These are phyloP conservation scores for Apistogramma diplotaenia DNA, from an alignment of 2,113 vertebrate species.

Conservation along the genomic window DNA sequence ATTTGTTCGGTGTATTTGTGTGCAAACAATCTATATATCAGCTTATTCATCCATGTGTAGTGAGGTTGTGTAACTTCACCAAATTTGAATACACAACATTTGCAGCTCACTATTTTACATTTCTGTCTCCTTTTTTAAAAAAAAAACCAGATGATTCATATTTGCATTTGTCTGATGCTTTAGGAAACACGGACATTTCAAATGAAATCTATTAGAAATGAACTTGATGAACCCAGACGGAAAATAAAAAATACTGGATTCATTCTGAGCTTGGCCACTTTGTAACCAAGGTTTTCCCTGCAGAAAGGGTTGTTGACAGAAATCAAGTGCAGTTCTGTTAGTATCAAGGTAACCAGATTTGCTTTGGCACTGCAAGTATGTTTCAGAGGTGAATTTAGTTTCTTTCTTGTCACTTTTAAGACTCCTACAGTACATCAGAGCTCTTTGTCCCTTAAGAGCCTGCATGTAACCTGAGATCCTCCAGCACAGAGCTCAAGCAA, in stretches of 20 bases:
- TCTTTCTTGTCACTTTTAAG: not conserved
- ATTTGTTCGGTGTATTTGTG: not conserved
- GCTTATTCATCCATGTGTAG: not conserved
- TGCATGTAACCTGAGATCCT: not conserved
- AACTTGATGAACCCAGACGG: not conserved
- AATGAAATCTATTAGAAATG: not conserved
- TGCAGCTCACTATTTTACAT: too few species aligned
- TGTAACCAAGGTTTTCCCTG: not conserved
- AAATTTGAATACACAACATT: too few species aligned
- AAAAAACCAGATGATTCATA: not conserved
- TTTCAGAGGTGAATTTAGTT: not conserved
- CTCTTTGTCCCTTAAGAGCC: not conserved
- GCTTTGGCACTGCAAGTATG: not conserved
- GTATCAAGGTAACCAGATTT: not conserved
- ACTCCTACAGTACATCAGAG: not conserved
- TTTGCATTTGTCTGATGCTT: not conserved
- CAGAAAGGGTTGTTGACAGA: not conserved
- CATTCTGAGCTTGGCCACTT: not conserved
- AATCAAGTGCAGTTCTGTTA: not conserved
- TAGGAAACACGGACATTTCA: too few species aligned
- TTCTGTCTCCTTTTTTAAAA: not conserved
- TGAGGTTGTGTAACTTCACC: not conserved
- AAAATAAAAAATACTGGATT: not conserved
- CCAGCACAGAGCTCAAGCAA: not conserved
- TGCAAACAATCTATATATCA: not conserved